Evolutionary conservation across 2,888 invertebrate species (phyloP).

Genomic region (Drosophila mayaguana): DNA sequence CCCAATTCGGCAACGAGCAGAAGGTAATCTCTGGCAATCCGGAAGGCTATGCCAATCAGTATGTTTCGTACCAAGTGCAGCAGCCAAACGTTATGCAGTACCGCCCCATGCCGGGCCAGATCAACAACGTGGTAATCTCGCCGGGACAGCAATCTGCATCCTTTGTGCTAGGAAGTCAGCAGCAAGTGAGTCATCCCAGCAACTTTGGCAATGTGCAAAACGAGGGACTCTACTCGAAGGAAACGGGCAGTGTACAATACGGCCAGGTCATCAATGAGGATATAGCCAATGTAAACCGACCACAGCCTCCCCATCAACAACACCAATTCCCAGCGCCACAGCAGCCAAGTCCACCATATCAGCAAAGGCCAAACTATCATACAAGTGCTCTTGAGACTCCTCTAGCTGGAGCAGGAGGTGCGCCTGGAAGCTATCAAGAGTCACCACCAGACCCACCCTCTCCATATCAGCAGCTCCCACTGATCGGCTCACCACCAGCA

Average conservation of each 20-base stretch:
- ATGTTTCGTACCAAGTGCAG: constrained; percentile 84
- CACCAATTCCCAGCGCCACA: constrained; percentile 12
- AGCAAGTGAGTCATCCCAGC: constrained; percentile 86
- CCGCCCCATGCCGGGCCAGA: constrained; percentile 85
- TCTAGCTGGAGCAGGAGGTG: constrained; percentile 7
- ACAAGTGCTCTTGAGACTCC: constrained; percentile 10
- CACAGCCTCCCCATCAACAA: constrained; percentile 30
- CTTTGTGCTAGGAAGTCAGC: constrained; percentile 88
- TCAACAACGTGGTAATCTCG: constrained; percentile 88
- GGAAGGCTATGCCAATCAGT: constrained; percentile 82
- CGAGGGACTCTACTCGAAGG: constrained; percentile 85
- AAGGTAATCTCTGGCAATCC: constrained; percentile 65
- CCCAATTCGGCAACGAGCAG: constrained; percentile 40
- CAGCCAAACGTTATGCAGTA: constrained; percentile 84
- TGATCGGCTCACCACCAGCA: constrained; percentile 62
- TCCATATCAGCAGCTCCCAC: constrained; percentile 79
- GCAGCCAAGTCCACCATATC: constrained; percentile 39
- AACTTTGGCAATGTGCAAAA: constrained; percentile 86
- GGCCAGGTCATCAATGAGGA: constrained; percentile 83
- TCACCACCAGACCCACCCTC: constrained; percentile 76
- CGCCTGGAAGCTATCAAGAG: constrained; percentile 40
- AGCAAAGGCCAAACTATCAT: constrained; percentile 52
- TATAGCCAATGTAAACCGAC: constrained; percentile 71
- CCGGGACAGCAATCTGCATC: constrained; percentile 88
- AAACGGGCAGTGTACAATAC: constrained; percentile 80